These are phyloP conservation scores for Leucopternis melanops DNA, from an alignment of 2,113 vertebrate species.

Conservation along the genomic window DNA sequence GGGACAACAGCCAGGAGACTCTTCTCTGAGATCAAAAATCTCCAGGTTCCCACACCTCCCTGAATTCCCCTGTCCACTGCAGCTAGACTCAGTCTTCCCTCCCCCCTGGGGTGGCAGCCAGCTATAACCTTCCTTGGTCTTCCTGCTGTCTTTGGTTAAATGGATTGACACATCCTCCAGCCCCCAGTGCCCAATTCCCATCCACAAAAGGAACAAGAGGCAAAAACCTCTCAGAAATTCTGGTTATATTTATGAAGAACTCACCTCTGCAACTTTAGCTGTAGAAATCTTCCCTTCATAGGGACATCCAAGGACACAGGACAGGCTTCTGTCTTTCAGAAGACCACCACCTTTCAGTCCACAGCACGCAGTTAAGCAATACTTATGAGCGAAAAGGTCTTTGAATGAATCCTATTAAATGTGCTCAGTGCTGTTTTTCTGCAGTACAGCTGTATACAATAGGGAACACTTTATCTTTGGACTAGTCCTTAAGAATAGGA, in stretches of 20 bases:
- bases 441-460: background rate
- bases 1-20: background rate
- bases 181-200: background rate
- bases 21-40: background rate
- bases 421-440: background rate
- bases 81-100: background rate
- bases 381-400: background rate
- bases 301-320: conserved; percentile 93
- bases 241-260: background rate
- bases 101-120: background rate
- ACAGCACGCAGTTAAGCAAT: background rate
- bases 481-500: background rate
- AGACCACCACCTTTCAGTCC: background rate
- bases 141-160: background rate
- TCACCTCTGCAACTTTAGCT: conserved; percentile 90
- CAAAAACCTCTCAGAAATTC: background rate
- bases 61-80: background rate
- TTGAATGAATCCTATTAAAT: background rate
- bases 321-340: conserved; percentile 37
- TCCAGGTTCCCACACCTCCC: background rate
- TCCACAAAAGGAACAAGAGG: background rate
- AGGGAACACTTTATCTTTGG: background rate
- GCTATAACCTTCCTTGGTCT: background rate
- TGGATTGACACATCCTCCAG: background rate
- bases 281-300: conserved; percentile 93